These are phyloP conservation scores for Apostichopus leukothele DNA, from an alignment of 53 echinoderm and acorn worm species.

Conservation along the genomic window DNA sequence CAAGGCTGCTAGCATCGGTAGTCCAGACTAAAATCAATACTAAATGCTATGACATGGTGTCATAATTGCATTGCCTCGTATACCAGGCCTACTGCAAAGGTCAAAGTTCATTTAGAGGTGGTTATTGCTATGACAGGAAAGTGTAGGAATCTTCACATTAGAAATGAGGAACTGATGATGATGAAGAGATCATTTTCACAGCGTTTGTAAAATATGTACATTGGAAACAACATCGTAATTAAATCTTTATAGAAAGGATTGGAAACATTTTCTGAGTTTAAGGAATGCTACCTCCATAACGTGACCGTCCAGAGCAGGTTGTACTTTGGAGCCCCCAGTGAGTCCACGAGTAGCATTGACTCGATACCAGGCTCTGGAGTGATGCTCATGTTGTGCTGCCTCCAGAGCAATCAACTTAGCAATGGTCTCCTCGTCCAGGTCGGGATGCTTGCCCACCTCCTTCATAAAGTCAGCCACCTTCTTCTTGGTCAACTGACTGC, in stretches of 20 bases:
- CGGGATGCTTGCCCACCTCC: slow-evolving; percentile 86
- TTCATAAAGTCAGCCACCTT: slow-evolving; percentile 89
- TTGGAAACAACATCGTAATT: no score
- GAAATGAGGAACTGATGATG: no score
- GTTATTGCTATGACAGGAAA: no score
- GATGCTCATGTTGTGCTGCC: slow-evolving; percentile 83
- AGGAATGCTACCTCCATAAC: slow-evolving; percentile 63
- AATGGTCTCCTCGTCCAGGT: slow-evolving; percentile 80
- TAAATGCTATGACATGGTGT: neutral
- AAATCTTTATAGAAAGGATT: no score
- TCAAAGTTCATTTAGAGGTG: no score
- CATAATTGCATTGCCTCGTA: neutral
- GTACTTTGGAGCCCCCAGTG: slow-evolving; percentile 77
- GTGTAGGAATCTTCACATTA: no score
- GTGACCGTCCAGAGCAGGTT: slow-evolving; percentile 70
- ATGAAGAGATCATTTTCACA: no score
- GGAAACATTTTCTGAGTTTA: neutral
- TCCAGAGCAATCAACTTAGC: slow-evolving; percentile 86
- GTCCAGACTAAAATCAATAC: neutral
- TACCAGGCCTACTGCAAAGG: no score
- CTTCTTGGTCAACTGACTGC: slow-evolving; percentile 80
- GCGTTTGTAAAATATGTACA: no score
- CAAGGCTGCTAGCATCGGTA: neutral
- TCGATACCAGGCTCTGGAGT: slow-evolving; percentile 93
- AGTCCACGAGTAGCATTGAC: slow-evolving; percentile 85